Conservation (phyloP, 2,797 vertebrate species). For the Monodelphis domestica region DNA sequence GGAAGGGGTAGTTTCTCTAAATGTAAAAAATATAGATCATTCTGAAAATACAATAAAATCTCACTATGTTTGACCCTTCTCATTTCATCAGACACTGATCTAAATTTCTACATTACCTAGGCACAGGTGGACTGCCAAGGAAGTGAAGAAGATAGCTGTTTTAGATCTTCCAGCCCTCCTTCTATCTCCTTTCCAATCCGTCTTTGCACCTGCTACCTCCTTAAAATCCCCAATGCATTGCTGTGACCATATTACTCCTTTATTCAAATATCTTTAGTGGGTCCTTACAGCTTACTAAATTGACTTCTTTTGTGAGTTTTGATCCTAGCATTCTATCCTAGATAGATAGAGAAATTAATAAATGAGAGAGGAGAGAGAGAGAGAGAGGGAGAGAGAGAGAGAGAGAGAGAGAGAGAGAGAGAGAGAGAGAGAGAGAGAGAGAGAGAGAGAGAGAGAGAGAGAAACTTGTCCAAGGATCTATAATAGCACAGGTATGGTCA, state of each 20-base stretch:
- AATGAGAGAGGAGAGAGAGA: too few species aligned
- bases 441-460: too few species aligned
- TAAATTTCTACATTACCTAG: neutral
- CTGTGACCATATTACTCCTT: neutral
- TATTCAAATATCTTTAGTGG: neutral
- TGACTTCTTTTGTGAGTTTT: neutral
- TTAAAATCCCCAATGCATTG: neutral
- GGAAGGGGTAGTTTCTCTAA: neutral
- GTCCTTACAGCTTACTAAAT: neutral
- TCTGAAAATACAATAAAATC: neutral
- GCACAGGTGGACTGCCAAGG: neutral
- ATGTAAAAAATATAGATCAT: neutral
- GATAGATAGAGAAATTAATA: too few species aligned
- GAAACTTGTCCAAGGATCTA: neutral
- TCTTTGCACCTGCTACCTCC: neutral
- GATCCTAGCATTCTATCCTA: neutral
- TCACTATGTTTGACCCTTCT: neutral
- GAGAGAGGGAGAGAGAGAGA: too few species aligned
- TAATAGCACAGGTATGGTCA: neutral
- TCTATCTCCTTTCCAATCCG: neutral
- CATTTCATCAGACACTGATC: neutral
- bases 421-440: too few species aligned
- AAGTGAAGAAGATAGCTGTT: neutral
- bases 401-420: too few species aligned
- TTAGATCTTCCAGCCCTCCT: neutral